Base-by-base conservation (phyloP, 53 echinoderm and acorn worm species). In the Henricia sp. region DNA sequence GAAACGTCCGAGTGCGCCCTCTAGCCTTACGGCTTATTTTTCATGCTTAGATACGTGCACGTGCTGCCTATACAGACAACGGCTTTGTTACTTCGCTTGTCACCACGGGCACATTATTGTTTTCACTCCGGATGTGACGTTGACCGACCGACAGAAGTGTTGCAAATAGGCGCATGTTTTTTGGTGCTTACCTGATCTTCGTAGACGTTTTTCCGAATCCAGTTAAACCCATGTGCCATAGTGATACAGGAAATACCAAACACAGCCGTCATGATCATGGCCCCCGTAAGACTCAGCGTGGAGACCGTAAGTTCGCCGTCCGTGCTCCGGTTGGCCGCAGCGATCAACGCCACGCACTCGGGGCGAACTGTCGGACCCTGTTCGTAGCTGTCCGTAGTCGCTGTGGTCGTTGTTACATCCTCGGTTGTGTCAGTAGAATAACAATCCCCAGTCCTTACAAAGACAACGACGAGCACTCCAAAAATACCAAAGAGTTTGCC, bases 211-310 rank as follows among this genome's bases (percentile, higher is more conserved):
- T 41, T 86, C 42, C 95, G 55, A n/a, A 95, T 89, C 40, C 88
- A 63, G 72, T 91, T 95, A 43, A 95, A 95, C 25, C 85, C 67
- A 65, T 93, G 84, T 0, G 95, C 86, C 50, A 95, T 64, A 8
- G 74, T 38, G 14, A 91, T 74, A 42, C 89, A 91, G 54, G 93
- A 95, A 37, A 84, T 20, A 12, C 93, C 93, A 68, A 95, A 91
- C 67, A 60, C 52, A 2, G 46, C 17, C 19, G 63, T 65, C 66
- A 89, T 84, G n/a, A 58, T 50, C 4, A 84, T 19, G 17, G 84
- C 89, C 37, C 65, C 50, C 10, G 74, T 60, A 32, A 78, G 43
- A 46, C 2, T 78, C 17, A 78, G 48, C 19, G 62, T 63, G 33
- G 62, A 25, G 9, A 78, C 50, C 8, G 78, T 46, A 32, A 32